Conservation (phyloP, 2,888 invertebrate species). For the Strigamia transsilvanica region DNA sequence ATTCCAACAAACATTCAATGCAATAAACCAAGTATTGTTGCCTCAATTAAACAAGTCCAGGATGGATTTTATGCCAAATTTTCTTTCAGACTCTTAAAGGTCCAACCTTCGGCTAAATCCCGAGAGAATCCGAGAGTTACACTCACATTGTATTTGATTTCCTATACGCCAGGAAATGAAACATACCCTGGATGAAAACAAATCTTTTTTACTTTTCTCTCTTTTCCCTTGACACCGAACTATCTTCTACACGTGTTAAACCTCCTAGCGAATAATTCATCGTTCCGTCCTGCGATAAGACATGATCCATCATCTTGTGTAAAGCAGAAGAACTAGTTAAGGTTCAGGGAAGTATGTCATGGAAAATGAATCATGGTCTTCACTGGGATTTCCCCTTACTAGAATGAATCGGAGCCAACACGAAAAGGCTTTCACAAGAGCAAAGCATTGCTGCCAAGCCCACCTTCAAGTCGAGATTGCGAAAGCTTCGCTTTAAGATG, state of each 20-base stretch:
- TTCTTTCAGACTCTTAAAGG: too few species aligned
- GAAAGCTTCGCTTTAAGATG: too few species aligned
- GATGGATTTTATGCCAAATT: too few species aligned
- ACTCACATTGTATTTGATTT: too few species aligned
- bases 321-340: not conserved
- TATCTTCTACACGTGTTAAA: not conserved
- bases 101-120: too few species aligned
- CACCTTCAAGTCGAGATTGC: too few species aligned
- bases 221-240: not conserved
- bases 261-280: not conserved
- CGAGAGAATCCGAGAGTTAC: too few species aligned
- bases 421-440: too few species aligned
- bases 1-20: too few species aligned
- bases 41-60: too few species aligned
- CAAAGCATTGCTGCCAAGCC: too few species aligned
- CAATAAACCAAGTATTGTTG: too few species aligned
- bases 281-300: not conserved
- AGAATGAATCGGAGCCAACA: not conserved
- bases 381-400: not conserved
- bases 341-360: not conserved
- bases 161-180: not conserved
- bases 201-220: not conserved
- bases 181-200: not conserved
- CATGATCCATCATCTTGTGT: not conserved
- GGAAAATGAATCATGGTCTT: slow-evolving; percentile 4